These are phyloP conservation scores for Cantharis flavilabris DNA, from an alignment of 2,888 invertebrate genomes.

Conservation along the genomic window DNA sequence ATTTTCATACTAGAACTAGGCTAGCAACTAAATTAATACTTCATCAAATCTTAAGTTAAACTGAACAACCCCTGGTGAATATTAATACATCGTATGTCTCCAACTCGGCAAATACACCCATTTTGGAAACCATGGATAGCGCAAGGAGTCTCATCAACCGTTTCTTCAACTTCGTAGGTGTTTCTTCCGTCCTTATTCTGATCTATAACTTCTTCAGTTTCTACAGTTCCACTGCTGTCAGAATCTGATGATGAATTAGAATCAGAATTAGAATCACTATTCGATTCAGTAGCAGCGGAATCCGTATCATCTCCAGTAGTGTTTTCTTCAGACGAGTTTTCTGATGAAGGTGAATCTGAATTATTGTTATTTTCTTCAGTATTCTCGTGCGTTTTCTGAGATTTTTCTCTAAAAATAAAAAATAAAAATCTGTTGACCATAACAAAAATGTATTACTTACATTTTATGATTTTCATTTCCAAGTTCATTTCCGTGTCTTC, in stretches of 20 bases:
- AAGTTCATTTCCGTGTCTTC: not conserved
- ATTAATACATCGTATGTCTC: slow-evolving; percentile 4
- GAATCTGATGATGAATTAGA: not conserved
- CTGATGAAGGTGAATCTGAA: too few species aligned
- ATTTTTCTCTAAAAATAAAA: not conserved
- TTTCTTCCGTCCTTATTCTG: too few species aligned
- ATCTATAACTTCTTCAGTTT: too few species aligned
- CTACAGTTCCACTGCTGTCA: too few species aligned
- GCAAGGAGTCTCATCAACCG: not conserved
- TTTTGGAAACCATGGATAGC: slow-evolving; percentile 2
- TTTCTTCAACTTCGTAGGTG: too few species aligned
- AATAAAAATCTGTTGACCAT: not conserved
- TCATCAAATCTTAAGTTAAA: not conserved
- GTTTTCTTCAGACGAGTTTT: too few species aligned
- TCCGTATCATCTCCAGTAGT: too few species aligned
- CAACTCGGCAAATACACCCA: slow-evolving; percentile 19
- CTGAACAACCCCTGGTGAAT: not conserved
- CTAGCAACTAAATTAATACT: not conserved
- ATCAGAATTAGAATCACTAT: not conserved
- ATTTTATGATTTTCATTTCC: not conserved
- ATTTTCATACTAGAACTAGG: not conserved
- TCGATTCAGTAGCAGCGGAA: not conserved
- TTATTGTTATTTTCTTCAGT: too few species aligned
- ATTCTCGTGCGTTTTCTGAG: not conserved
- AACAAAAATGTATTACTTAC: not conserved